Base-by-base conservation (phyloP, 2,888 invertebrate genomes). In the Drosophila atroscutellata region DNA sequence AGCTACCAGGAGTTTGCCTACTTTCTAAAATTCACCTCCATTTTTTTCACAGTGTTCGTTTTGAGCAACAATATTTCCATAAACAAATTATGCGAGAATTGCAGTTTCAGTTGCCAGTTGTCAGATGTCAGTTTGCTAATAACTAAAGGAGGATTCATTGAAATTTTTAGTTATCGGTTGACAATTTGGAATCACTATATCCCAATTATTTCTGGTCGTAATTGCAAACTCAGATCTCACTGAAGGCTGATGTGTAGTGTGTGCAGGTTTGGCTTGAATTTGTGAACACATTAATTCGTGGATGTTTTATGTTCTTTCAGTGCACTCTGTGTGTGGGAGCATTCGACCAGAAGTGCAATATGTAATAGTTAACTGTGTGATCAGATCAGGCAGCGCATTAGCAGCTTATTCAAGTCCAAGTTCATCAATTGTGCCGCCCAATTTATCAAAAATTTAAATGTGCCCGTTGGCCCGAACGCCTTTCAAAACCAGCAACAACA, bases 371-470 rank as follows among this genome's bases (percentile, higher is more conserved):
- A 67, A 34, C 30, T 47, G 28, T 34, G 8, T 36, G 45, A 59
- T 74, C 51, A 47, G 73, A 45, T 32, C 24, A 45, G 24, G 26
- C 15, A 36, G 61, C 55, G 30, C n/a, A 24, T 71, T 64, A 45
- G 26, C 34, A 24, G 60, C 47, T 20, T 51, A 51, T 54, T 55
- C 65, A 75, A 72, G 72, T 66, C 75, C 67, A 82, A 74, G 66
- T 80, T 80, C 67, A 80, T 81, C 68, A 72, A 61, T 74, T 60
- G 39, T 20, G 47, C 13, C 36, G 30, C 49, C 47, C 68, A 52
- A 73, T 70, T 65, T 59, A 52, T 63, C 55, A 71, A 64, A 68
- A 62, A 63, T 80, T 78, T 80, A 75, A 75, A 80, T 77, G 49
- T 67, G 58, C 49, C 30, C 62, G 59, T 54, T 71, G 56, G 58